Conservation (phyloP, 2,113 vertebrate species). For the Falco punctatus region DNA sequence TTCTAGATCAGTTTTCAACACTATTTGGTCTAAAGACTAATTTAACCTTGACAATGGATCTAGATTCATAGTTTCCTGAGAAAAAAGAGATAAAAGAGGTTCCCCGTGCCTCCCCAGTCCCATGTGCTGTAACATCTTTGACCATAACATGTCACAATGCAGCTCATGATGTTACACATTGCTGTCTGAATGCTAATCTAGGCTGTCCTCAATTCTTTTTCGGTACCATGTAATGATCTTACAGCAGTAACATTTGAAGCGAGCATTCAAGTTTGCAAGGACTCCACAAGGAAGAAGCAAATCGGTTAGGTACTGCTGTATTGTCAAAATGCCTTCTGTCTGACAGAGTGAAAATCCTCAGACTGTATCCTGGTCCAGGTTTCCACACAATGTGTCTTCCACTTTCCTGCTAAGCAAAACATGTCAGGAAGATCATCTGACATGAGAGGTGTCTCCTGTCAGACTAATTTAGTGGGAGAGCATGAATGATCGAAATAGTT, state of each 20-base stretch:
- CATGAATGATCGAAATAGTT: not conserved
- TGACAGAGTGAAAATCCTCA: not conserved
- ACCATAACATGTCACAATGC: not conserved
- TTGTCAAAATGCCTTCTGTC: not conserved
- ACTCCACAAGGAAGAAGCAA: not conserved
- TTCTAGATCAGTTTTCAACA: not conserved
- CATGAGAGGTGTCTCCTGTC: not conserved
- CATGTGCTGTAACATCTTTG: not conserved
- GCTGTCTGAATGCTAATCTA: not conserved
- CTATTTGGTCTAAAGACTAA: not conserved
- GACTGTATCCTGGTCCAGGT: not conserved
- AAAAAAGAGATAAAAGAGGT: not conserved
- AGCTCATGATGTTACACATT: not conserved
- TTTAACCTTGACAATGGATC: not conserved
- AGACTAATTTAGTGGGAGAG: not conserved
- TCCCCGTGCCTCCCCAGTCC: not conserved
- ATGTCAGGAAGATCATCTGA: not conserved
- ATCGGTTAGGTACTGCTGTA: not conserved
- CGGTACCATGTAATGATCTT: not conserved
- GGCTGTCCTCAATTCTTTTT: not conserved
- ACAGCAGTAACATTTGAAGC: not conserved
- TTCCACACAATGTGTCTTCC: not conserved
- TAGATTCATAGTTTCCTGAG: not conserved
- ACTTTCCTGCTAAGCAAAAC: not conserved
- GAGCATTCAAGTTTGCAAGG: not conserved